A percentile compares a stretch with the other conserved stretches of the same genome.
phyloP scores from a whole-genome alignment of 2,888 invertebrate species.

The Ennomos fuscantarius region DNA sequence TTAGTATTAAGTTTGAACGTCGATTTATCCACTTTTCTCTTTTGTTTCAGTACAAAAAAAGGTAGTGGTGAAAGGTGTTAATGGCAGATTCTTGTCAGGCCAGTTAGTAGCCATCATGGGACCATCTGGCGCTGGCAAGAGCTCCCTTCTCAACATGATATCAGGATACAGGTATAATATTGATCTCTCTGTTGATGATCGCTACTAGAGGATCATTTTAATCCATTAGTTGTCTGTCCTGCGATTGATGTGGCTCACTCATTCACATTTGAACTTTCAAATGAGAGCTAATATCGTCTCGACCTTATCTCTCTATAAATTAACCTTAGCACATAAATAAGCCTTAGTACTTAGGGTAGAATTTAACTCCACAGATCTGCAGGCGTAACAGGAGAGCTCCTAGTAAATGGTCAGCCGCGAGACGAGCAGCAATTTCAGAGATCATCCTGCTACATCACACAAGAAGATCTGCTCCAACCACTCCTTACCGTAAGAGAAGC shows the following conservation, averaged over 20 bases:
- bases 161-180: conserved; percentile 88
- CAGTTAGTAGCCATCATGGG: conserved; percentile 89
- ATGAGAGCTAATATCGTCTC: too few relatives aligned
- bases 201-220: not conserved
- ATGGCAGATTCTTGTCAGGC: conserved; percentile 87
- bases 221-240: too few relatives aligned
- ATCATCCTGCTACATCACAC: conserved; percentile 93
- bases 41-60: conserved; percentile 82
- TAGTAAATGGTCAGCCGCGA: conserved; percentile 87
- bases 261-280: too few relatives aligned
- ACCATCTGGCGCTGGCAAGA: conserved; percentile 90
- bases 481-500: conserved; percentile 90
- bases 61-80: conserved; percentile 85
- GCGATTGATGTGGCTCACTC: too few relatives aligned
- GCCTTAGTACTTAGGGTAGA: too few relatives aligned
- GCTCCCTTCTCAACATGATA: conserved; percentile 90
- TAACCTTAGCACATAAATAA: too few relatives aligned
- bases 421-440: conserved; percentile 88
- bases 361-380: conserved; percentile 75
- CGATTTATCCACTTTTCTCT: conserved; percentile 2
- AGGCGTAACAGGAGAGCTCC: conserved; percentile 88
- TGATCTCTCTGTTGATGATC: conserved; percentile 4
- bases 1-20: too few relatives aligned
- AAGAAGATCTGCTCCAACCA: conserved; percentile 90
- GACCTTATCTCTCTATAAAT: too few relatives aligned